phyloP scores from a whole-genome alignment of 2,113 vertebrate species.

The Acrocephalus arundinaceus region DNA sequence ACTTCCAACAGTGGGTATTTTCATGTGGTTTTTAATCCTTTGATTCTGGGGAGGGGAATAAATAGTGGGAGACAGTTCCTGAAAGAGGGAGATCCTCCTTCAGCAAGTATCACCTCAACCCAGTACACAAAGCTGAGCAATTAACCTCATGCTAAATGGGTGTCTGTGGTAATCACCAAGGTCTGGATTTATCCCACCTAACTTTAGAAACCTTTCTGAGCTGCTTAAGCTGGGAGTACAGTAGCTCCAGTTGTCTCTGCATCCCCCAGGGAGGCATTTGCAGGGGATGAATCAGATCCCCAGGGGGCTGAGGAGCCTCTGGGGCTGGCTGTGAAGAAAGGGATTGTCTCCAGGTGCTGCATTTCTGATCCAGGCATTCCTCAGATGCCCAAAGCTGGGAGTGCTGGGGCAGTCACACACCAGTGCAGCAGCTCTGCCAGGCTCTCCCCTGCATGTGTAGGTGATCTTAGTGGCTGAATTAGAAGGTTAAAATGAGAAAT shows the following conservation, averaged over 20 bases:
- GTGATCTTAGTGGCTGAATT: neutral
- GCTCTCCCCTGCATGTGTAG: neutral
- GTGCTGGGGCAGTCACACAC: neutral
- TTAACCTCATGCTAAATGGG: neutral
- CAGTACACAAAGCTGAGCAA: neutral
- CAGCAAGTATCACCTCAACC: neutral
- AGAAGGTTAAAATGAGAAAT: neutral
- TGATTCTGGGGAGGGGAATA: neutral
- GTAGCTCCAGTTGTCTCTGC: neutral
- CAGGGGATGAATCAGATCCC: neutral
- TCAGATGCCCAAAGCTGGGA: neutral
- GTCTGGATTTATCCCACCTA: constrained; percentile 48
- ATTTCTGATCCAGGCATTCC: neutral
- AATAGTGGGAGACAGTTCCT: neutral
- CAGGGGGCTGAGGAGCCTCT: neutral
- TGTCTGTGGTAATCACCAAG: constrained; percentile 1
- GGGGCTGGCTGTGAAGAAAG: neutral
- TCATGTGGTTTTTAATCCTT: neutral
- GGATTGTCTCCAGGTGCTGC: neutral
- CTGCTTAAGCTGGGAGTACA: neutral
- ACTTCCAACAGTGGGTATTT: neutral
- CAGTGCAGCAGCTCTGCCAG: neutral
- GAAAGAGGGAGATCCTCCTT: neutral
- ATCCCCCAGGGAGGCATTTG: neutral
- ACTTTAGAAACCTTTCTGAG: constrained; percentile 61